A percentile compares a stretch with the other conserved stretches of the same genome.
phyloP scores from a whole-genome alignment of 2,888 invertebrate species.

The Mactromeris polynyma region DNA sequence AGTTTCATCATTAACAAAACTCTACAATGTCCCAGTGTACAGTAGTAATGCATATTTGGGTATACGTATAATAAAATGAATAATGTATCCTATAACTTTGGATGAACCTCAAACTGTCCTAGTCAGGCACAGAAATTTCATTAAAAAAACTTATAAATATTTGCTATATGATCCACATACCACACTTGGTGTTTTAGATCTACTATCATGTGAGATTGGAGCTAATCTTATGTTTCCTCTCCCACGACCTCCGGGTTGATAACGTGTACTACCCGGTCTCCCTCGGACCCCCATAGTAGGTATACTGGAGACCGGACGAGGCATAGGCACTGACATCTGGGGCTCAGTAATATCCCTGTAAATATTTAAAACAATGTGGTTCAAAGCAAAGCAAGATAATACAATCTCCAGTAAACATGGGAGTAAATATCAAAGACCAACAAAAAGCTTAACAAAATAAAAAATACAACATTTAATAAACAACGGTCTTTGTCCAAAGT shows the following conservation, averaged over 20 bases:
- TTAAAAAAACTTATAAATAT: no score
- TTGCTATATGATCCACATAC: slow-evolving; percentile 66
- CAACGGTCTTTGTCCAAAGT: not conserved
- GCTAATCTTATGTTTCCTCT: slow-evolving; percentile 65
- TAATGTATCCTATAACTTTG: no score
- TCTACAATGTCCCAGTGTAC: no score
- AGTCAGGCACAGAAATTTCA: no score
- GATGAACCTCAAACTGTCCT: no score
- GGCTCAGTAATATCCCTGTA: slow-evolving; percentile 74
- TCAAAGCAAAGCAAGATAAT: no score
- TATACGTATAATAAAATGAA: no score
- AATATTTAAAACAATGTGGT: not conserved
- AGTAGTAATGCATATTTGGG: no score
- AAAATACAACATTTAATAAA: not conserved
- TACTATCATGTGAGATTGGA: slow-evolving; percentile 68
- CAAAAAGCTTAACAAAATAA: no score
- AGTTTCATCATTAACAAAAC: no score
- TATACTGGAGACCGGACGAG: slow-evolving; percentile 66
- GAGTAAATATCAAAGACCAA: no score
- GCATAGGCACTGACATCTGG: slow-evolving; percentile 63
- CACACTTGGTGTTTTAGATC: slow-evolving; percentile 79
- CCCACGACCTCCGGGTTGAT: slow-evolving; percentile 16
- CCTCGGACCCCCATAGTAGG: slow-evolving; percentile 38
- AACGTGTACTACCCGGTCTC: slow-evolving; percentile 28
- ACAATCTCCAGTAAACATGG: no score